Evolutionary conservation across 92 coral and sea anemone species (phyloP), one percentile per base, ranked within the genome.

Genomic region (Isaurus tuberculatus): DNA sequence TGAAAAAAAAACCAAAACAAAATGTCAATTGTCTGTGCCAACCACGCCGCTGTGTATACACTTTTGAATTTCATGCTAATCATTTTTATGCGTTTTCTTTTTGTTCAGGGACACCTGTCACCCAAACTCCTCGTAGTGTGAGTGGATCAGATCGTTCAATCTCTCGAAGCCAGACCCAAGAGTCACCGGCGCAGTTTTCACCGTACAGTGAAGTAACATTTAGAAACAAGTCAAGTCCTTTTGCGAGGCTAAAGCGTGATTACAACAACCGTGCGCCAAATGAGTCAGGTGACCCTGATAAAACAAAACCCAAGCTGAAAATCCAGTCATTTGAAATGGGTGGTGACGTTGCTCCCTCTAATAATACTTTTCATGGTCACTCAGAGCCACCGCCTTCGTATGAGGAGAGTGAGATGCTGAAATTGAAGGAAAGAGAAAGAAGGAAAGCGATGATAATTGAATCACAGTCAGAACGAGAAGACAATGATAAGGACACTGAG

Each of bases 361-460:
- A 90, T 14, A 77, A 91, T 25, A 81, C 93, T 31, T 89, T 94
- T 34, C 90, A 90, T 11, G 91, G 89, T 85, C 92, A 90, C 70
- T 75, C 98, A 1, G 98, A 93, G 65, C 98, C 98, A 5, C 98
- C 98, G 0, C 98, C 98, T 8, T 86, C 98, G 0, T 93, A 93
- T 72, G 98, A 93, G 85, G 92, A 94, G 82, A 77, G 82, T 40
- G 82, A 77, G n/a, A 94, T 93, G 70, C 69, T 93, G 66, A 91
- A 93, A 77, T 91, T 91, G 55, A 91, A 94, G 2, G 95, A 93
- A 60, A 84, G 86, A 53, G 95, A 93, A 72, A 93, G 85, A 81
- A 77, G 82, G 43, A 64, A 23, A 60, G 82, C 82, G 2, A 77
- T 77, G 82, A 77, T 77, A 14, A 77, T 77, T 10, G 82, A 77